Conservation (phyloP, 2,113 vertebrate species). For the Prunella fulvescens region DNA sequence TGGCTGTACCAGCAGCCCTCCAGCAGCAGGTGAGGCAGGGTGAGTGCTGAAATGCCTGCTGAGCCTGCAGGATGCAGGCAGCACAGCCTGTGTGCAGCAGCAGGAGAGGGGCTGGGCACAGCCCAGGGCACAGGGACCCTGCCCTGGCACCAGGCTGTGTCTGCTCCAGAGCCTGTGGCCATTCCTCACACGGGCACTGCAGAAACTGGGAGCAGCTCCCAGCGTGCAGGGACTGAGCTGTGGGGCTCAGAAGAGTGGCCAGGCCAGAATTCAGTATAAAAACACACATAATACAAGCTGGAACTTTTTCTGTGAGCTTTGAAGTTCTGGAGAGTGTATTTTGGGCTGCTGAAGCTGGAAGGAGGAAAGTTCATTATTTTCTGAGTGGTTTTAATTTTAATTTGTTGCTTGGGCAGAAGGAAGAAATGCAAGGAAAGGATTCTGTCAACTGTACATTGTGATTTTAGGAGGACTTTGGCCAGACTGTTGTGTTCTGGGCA, state of each 20-base stretch:
- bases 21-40: background rate
- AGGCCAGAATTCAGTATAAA: too few relatives aligned
- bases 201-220: too few relatives aligned
- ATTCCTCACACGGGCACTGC: too few relatives aligned
- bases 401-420: background rate
- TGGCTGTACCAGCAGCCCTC: background rate
- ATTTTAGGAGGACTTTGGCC: background rate
- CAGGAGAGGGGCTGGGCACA: too few relatives aligned
- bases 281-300: background rate
- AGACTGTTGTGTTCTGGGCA: background rate
- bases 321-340: background rate
- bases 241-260: too few relatives aligned
- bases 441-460: background rate
- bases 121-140: background rate
- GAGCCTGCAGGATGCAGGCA: too few relatives aligned
- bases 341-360: background rate
- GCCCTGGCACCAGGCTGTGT: too few relatives aligned
- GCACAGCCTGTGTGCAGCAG: too few relatives aligned
- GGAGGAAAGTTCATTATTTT: background rate
- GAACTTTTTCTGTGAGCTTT: background rate
- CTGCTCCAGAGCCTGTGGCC: too few relatives aligned
- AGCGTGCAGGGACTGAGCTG: too few relatives aligned
- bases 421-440: background rate
- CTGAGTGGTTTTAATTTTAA: background rate
- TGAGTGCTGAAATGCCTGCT: background rate